Evolutionary conservation across 2,113 vertebrate species (phyloP), one percentile per base, ranked within the genome.

Genomic region (Dromaius novaehollandiae): DNA sequence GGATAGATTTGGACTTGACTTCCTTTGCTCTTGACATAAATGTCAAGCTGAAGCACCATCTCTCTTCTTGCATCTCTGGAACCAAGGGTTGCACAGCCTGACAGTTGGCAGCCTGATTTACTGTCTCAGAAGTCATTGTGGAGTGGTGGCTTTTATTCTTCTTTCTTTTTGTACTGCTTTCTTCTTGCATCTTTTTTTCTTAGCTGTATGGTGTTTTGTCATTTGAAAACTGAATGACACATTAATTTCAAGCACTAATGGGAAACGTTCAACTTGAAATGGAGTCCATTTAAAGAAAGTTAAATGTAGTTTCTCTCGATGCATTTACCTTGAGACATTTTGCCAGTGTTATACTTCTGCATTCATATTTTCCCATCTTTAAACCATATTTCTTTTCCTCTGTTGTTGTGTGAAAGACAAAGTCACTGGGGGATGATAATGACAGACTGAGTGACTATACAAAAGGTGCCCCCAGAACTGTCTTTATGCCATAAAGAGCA

Each of bases 181-280:
- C 22, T 70, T 86, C 58, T 95, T 63, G 26, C 44, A 50, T 87
- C 9, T 56, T 56, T 78, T 82, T 71, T 78, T 86, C 64, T 86
- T 73, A 50, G 14, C 36, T 95, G 46, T 60, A 88, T 86, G 24
- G 63, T 94, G 86, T 96, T 96, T 94, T 96, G 91, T 94, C 91
- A 91, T 94, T 95, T 88, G 78, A 95, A 95, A 96, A 91, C 70
- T 82, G 92, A 96, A 96, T 95, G 94, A 94, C 93, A 96, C 86
- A 74, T 96, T 97, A 95, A 96, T 96, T 97, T 96, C 95, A 97
- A 80, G 93, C 86, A 95, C 86, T 96, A 96, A 95, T 90, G 92
- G 95, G 89, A 96, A 97, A 96, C 87, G 89, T 96, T 96, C 94
- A 92, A 77, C 89, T 60, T 91, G 93, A 92, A 91, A 94, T 92